Evolutionary conservation across 2,888 invertebrate species (phyloP).

Genomic region (Pterobdella sp.): DNA sequence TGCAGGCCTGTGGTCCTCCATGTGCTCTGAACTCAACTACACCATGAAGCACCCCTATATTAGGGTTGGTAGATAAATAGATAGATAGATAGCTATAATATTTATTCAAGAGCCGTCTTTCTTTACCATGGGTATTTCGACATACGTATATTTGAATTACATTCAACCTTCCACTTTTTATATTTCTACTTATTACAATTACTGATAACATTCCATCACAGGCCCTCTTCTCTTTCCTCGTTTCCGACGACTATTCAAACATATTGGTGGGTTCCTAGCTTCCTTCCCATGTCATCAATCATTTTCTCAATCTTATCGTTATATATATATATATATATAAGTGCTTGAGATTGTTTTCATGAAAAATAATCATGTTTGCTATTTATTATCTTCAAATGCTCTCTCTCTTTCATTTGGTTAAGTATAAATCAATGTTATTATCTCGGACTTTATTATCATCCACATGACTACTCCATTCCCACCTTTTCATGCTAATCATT

Average conservation of each 20-base stretch:
- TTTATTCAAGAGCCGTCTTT: no score
- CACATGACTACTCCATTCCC: not conserved
- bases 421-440: not conserved
- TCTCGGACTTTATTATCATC: not conserved
- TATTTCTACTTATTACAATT: not conserved
- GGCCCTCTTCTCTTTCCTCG: not conserved
- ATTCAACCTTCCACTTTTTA: not conserved
- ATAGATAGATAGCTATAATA: no score
- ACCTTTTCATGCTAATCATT: not conserved
- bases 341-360: not conserved
- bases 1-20: conserved; percentile 57
- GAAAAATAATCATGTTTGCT: not conserved
- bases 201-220: not conserved
- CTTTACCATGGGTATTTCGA: not conserved
- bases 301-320: not conserved
- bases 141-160: not conserved
- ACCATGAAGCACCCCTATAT: conserved; percentile 82
- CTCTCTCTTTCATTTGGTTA: not conserved
- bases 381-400: not conserved
- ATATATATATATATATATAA: not conserved
- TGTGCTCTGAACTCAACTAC: conserved; percentile 64
- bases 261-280: not conserved
- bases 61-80: conserved; percentile 53
- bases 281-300: not conserved
- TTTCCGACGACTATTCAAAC: not conserved